phyloP scores from a whole-genome alignment of 2,888 invertebrate genomes.

The Carpatolechia fugitivella region DNA sequence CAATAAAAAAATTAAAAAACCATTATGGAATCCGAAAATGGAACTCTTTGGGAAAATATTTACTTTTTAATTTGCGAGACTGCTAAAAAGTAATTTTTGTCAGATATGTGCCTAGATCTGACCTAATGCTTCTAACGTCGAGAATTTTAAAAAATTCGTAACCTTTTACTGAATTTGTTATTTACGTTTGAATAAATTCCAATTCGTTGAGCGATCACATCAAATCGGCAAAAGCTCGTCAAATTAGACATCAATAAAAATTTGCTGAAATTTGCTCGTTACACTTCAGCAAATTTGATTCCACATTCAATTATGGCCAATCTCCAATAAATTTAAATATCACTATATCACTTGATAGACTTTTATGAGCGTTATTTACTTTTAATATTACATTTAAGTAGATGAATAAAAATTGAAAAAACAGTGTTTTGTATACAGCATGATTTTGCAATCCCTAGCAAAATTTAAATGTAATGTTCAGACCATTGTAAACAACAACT shows the following conservation, averaged over 20 bases:
- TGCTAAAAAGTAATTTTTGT: no score
- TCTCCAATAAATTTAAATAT: neutral
- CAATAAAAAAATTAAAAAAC: no score
- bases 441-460: no score
- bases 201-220: neutral
- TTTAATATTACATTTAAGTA: neutral
- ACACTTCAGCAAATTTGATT: neutral
- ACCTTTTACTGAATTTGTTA: neutral
- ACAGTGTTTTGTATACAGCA: no score
- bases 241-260: conserved; percentile 10
- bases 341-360: neutral
- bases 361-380: neutral
- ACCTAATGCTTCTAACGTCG: no score
- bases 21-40: no score
- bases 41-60: no score
- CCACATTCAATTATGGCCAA: neutral
- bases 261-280: conserved; percentile 1
- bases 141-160: neutral
- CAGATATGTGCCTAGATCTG: no score
- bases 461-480: no score
- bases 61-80: no score
- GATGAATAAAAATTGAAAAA: neutral
- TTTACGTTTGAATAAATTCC: conserved; percentile 1
- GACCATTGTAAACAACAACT: no score
- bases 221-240: conserved; percentile 1